Conservation (phyloP, 2,797 vertebrate genomes). For the Argya squamiceps region DNA sequence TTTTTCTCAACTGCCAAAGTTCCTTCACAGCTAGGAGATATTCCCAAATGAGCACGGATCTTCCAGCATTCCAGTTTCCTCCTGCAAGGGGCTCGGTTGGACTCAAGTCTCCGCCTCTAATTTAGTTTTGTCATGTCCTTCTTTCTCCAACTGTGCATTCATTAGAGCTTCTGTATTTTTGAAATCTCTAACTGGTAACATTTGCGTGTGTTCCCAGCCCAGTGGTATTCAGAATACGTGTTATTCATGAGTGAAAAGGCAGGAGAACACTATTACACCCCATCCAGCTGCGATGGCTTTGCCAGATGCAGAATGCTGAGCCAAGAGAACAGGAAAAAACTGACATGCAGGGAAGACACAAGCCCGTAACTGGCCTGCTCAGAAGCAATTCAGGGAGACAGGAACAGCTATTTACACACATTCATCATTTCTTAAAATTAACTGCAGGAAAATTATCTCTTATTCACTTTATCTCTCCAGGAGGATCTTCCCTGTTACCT, state of each 20-base stretch:
- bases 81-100: background rate
- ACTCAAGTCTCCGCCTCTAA: conserved; percentile 16
- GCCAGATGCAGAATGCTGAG: background rate
- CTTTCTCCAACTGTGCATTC: background rate
- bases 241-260: background rate
- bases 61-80: conserved; percentile 17
- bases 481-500: background rate
- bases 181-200: conserved; percentile 34
- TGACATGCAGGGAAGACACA: background rate
- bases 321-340: background rate
- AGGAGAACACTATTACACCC: background rate
- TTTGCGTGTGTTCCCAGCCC: background rate
- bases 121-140: conserved; percentile 2
- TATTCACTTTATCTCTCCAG: background rate
- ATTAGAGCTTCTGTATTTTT: background rate
- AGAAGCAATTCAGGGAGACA: background rate
- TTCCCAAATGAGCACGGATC: background rate
- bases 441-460: background rate
- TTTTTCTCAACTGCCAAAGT: conserved; percentile 33
- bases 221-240: background rate
- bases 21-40: background rate
- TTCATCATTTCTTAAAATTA: background rate
- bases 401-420: background rate
- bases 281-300: background rate
- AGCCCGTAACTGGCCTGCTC: background rate